Percentiles rank a stretch among this genome's conserved stretches.
Evolutionary conservation across 2,113 vertebrate species (phyloP).

Genomic region (Cebidichthys violaceus): DNA sequence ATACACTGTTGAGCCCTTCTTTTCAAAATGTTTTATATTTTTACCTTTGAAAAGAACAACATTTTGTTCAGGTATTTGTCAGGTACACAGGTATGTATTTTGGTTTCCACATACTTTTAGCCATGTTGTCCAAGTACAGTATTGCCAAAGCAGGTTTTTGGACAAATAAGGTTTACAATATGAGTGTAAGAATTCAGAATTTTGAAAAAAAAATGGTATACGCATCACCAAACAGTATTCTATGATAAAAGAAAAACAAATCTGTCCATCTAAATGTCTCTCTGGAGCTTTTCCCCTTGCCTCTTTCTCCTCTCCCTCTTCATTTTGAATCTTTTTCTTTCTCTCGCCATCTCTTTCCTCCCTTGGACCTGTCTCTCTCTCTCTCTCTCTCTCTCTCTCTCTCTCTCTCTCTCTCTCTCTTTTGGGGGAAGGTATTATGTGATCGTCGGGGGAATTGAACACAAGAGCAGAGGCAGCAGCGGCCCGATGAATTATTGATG

Average conservation of each 20-base stretch:
- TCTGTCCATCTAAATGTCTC: neutral
- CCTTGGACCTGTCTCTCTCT: slow-evolving; percentile 38
- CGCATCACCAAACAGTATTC: neutral
- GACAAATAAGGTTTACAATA: neutral
- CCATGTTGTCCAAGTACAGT: neutral
- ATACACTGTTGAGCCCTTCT: neutral
- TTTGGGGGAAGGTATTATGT: slow-evolving; percentile 85
- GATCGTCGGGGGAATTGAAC: slow-evolving; percentile 82
- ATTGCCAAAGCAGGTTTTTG: neutral
- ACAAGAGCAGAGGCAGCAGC: slow-evolving; percentile 85
- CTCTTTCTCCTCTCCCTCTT: slow-evolving; percentile 28
- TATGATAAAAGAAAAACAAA: neutral
- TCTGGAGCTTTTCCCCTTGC: neutral
- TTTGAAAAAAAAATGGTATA: neutral
- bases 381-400: slow-evolving; percentile 37
- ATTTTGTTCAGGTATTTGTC: neutral
- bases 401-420: slow-evolving; percentile 37
- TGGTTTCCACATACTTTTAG: neutral
- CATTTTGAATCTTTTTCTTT: slow-evolving; percentile 47
- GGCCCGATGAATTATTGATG: slow-evolving; percentile 85
- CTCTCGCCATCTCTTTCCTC: slow-evolving; percentile 28
- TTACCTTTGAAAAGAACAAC: neutral
- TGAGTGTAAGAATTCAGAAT: neutral
- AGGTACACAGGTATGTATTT: neutral
- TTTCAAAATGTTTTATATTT: neutral